Base-by-base conservation (phyloP, 2,113 vertebrate genomes). In the Varanus salvator region DNA sequence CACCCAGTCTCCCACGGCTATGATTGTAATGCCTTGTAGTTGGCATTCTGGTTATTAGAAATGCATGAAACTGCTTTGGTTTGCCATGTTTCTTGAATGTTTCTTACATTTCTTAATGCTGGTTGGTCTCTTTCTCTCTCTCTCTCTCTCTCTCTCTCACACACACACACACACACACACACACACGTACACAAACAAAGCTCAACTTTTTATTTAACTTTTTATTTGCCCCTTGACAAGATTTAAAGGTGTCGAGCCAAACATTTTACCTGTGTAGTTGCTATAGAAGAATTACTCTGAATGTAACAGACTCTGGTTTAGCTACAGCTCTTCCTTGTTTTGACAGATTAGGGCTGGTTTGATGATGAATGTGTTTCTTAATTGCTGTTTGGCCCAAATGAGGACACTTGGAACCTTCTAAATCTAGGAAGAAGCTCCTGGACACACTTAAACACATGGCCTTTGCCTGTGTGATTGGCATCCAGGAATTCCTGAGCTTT, bases 1-100 rank as follows among this genome's bases (percentile, higher is more conserved):
- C 95, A 97, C 92, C 93, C 95, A 87, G 29, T 78, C 93, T 97
- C 96, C 95, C 96, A 96, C 86, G 95, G 96, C 96, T 97, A 93
- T 96, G 95, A 96, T 94, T 94, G 93, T 95, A 91, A 85, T 94
- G 96, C 96, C 97, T 97, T 96, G 94, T 80, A 92, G 90, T 52
- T 96, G 95, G 93, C 92, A 96, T 95, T 96, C 96, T 95, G 91
- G 93, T 95, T 93, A 96, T 94, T 95, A 94, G 93, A 95, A 97
- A 96, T 95, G 94, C 93, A 96, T 95, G 93, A 95, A 94, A 95
- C 90, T 95, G 92, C 95, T 96, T 96, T 91, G 90, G 94, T 95
- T 94, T 95, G 93, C 93, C 92, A 72, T 93, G 90, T 88, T 91
- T 95, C 94, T 77, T 84, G 92, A 92, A 96, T 94, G 93, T 94